Conservation (phyloP, 2,113 vertebrate genomes). For the Alosa alosa region DNA sequence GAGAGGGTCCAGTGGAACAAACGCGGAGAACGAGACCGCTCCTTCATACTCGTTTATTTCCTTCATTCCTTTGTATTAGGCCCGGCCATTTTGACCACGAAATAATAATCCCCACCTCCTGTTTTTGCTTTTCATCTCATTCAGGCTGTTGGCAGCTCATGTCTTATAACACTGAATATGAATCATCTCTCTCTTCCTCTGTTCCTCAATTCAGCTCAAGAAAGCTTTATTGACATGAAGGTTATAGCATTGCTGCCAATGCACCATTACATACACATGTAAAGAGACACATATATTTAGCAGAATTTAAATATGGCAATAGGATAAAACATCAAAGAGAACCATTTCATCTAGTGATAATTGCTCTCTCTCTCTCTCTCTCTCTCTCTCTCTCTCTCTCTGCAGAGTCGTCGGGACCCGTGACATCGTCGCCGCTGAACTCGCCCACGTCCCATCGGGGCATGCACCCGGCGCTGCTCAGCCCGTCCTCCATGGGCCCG, state of each 20-base stretch:
- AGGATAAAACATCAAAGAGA: no score
- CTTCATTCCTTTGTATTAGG: neutral
- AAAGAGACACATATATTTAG: no score
- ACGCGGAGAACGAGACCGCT: neutral
- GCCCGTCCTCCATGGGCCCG: constrained; percentile 80
- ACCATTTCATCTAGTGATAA: neutral
- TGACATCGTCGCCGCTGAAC: constrained; percentile 82
- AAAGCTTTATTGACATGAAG: neutral
- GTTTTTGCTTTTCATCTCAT: neutral
- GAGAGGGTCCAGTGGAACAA: neutral
- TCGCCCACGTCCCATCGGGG: constrained; percentile 83
- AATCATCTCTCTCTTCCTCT: neutral
- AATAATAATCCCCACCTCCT: neutral
- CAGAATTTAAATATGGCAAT: no score
- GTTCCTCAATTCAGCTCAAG: neutral
- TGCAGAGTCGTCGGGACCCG: constrained; percentile 86
- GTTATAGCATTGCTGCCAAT: neutral
- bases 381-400: neutral
- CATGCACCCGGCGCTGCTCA: constrained; percentile 87
- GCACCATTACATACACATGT: no score
- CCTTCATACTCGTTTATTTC: neutral
- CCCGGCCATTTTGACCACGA: neutral
- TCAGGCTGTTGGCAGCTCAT: neutral
- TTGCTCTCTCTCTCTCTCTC: neutral
- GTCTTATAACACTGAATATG: neutral